Conservation (phyloP, 1,140 invertebrate genomes). For the Musca vetustissima region DNA sequence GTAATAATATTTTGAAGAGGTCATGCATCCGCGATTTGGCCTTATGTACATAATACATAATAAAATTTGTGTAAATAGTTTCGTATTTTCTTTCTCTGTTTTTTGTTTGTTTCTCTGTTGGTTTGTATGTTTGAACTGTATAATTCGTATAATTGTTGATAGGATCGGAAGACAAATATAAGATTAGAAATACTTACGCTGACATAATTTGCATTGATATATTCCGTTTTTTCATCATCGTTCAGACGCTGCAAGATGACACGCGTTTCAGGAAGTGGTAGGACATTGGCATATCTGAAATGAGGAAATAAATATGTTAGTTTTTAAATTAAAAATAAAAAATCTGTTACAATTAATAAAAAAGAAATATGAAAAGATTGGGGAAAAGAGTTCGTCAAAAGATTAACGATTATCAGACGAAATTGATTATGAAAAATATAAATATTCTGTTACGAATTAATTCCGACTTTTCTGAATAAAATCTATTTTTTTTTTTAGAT, state of each 20-base stretch:
- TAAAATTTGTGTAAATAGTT: not conserved
- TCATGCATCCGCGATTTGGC: too few relatives aligned
- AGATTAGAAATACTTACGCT: conserved; percentile 60
- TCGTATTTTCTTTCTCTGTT: too few relatives aligned
- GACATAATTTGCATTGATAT: conserved; percentile 91
- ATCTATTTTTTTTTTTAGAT: too few relatives aligned
- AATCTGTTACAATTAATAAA: conserved; percentile 2
- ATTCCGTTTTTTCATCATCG: conserved; percentile 77
- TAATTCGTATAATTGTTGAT: not conserved
- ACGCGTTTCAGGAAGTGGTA: conserved; percentile 86
- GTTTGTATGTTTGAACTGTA: too few relatives aligned
- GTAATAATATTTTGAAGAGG: too few relatives aligned
- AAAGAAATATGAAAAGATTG: not conserved
- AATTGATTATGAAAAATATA: too few relatives aligned
- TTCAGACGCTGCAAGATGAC: conserved; percentile 71
- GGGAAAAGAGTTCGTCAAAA: too few relatives aligned
- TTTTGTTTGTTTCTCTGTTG: too few relatives aligned
- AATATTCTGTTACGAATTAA: too few relatives aligned
- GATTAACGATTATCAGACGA: too few relatives aligned
- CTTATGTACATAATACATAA: too few relatives aligned
- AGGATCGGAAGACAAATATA: not conserved
- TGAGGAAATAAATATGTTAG: not conserved
- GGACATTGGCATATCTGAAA: conserved; percentile 84
- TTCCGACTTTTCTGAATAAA: too few relatives aligned
- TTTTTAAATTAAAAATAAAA: conserved; percentile 9